Conservation (phyloP, 2,888 invertebrate species). For the Hipparchia semele region DNA sequence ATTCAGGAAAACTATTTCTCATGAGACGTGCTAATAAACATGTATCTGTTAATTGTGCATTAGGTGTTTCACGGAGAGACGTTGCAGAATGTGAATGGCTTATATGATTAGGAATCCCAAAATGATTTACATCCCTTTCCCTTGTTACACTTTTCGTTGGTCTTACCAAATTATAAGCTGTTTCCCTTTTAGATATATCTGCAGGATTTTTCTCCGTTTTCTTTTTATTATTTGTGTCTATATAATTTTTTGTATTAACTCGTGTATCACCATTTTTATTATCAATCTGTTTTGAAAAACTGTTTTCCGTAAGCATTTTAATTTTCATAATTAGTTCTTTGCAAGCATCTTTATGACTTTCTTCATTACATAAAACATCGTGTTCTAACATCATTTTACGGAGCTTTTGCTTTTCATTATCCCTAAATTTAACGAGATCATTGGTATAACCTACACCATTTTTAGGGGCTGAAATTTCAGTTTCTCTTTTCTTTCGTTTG, state of each 20-base stretch:
- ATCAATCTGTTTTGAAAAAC: conserved; percentile 30
- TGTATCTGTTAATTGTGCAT: conserved; percentile 50
- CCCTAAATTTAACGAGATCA: conserved; percentile 48
- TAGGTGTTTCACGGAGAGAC: conserved; percentile 42
- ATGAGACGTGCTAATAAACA: conserved; percentile 63
- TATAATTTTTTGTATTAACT: conserved; percentile 15
- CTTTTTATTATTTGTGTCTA: conserved; percentile 19
- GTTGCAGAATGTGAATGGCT: conserved; percentile 20
- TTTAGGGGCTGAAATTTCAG: conserved; percentile 14
- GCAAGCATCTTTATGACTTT: conserved; percentile 59
- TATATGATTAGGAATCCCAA: conserved; percentile 40
- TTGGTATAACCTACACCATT: background rate
- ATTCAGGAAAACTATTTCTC: conserved; percentile 55
- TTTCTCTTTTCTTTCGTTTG: conserved; percentile 53
- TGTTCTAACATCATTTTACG: conserved; percentile 64
- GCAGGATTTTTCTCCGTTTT: conserved; percentile 36
- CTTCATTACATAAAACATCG: conserved; percentile 58
- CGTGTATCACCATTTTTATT: conserved; percentile 29
- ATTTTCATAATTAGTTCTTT: conserved; percentile 62
- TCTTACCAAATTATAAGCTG: conserved; percentile 41
- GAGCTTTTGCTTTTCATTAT: conserved; percentile 54
- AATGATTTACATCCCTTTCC: conserved; percentile 39
- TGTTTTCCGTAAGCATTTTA: conserved; percentile 48
- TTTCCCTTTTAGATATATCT: conserved; percentile 56
- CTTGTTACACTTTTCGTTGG: conserved; percentile 40